phyloP scores from a whole-genome alignment of 2,888 invertebrate species.

The Tiliacea aurago region DNA sequence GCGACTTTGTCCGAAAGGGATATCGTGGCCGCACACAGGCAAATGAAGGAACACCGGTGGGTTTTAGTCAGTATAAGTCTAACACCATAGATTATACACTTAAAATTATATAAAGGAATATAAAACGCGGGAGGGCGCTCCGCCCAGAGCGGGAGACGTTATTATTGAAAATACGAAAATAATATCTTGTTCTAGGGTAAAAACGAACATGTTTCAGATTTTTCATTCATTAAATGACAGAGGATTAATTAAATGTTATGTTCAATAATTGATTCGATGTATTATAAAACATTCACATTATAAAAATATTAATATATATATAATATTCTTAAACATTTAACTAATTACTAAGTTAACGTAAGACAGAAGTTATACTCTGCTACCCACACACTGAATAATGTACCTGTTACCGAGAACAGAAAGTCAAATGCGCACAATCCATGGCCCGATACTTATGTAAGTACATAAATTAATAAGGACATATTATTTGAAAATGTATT shows the following conservation, averaged over 20 bases:
- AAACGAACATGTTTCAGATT: not conserved
- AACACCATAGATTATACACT: no score
- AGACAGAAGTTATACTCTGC: no score
- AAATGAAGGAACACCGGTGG: no score
- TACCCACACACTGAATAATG: not conserved
- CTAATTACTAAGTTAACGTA: not conserved
- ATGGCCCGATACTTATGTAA: not conserved
- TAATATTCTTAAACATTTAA: not conserved
- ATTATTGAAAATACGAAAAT: no score
- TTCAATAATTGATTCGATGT: not conserved
- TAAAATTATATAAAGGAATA: no score
- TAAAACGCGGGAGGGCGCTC: no score
- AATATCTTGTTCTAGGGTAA: not conserved
- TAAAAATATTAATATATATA: no score
- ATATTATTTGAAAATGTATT: constrained; percentile 18
- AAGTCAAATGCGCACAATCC: constrained; percentile 21
- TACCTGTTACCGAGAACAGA: not conserved
- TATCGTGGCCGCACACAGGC: no score
- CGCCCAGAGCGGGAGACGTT: no score
- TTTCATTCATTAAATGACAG: not conserved
- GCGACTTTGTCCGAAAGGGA: no score
- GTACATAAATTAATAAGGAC: constrained; percentile 19
- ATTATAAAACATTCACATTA: not conserved
- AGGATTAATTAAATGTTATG: not conserved
- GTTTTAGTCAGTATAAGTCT: no score